Evolutionary conservation across 1,140 invertebrate genomes (phyloP).

Genomic region (Uloborus diversus): DNA sequence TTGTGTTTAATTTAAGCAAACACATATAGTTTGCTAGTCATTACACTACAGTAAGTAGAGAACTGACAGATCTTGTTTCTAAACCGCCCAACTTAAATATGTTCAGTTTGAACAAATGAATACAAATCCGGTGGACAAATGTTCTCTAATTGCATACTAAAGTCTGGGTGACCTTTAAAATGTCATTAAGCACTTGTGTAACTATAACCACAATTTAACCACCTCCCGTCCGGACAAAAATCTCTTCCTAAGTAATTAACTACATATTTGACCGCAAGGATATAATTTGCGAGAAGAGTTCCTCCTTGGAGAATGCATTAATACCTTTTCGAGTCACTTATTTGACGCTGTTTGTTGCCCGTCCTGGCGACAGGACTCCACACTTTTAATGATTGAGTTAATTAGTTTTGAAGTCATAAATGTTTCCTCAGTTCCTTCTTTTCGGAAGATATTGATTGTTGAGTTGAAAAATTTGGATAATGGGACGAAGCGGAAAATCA

Average conservation of each 20-base stretch:
- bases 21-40: too few species aligned
- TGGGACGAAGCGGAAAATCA: too few species aligned
- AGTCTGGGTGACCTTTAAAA: constrained; percentile 43
- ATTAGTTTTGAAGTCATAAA: constrained; percentile 35
- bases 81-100: too few species aligned
- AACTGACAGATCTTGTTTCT: too few species aligned
- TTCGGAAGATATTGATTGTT: constrained; percentile 5
- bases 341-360: constrained; percentile 34
- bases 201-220: constrained; percentile 36
- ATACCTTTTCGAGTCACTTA: constrained; percentile 35
- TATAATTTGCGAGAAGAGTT: constrained; percentile 28
- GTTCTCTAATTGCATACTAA: constrained; percentile 30
- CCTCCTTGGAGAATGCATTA: constrained; percentile 17
- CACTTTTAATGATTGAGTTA: constrained; percentile 50
- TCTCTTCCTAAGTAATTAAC: constrained; percentile 38
- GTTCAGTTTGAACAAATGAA: too few species aligned
- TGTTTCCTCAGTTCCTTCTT: not conserved
- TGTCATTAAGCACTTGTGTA: constrained; percentile 40
- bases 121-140: not conserved
- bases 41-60: too few species aligned
- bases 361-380: constrained; percentile 24
- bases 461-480: too few species aligned
- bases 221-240: constrained; percentile 18
- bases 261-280: constrained; percentile 48
- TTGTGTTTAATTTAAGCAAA: too few species aligned